These are phyloP conservation scores for Drosophila engyochracea DNA, from an alignment of 2,888 invertebrate species.

Conservation along the genomic window DNA sequence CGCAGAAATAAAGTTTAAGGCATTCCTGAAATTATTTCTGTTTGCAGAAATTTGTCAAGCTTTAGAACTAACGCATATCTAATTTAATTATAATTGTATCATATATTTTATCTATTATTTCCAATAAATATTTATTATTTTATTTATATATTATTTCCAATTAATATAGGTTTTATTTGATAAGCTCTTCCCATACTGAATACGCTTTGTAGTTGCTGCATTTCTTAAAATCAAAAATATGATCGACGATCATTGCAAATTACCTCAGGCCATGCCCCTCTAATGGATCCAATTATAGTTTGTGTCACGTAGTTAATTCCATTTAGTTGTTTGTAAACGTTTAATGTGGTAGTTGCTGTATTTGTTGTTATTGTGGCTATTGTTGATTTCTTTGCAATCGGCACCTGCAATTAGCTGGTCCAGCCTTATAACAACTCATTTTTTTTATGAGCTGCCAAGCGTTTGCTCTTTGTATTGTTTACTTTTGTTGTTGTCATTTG, in stretches of 20 bases:
- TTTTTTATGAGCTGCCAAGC: slow-evolving; percentile 59
- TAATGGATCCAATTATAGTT: slow-evolving; percentile 77
- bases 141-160: not conserved
- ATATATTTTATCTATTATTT: not conserved
- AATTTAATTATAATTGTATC: not conserved
- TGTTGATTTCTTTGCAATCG: slow-evolving; percentile 41
- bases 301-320: slow-evolving; percentile 81
- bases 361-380: slow-evolving; percentile 20
- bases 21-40: not conserved
- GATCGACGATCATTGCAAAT: slow-evolving; percentile 39
- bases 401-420: slow-evolving; percentile 75
- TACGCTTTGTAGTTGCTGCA: not conserved
- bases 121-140: not conserved
- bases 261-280: slow-evolving; percentile 38
- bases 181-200: not conserved
- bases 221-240: not conserved
- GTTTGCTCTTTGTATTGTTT: slow-evolving; percentile 48
- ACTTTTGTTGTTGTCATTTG: slow-evolving; percentile 31
- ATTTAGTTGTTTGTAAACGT: slow-evolving; percentile 74
- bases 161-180: not conserved
- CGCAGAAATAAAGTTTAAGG: not conserved
- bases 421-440: slow-evolving; percentile 73
- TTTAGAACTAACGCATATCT: not conserved
- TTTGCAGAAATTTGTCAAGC: not conserved
- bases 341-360: slow-evolving; percentile 45